Evolutionary conservation across 2,797 vertebrate species (phyloP), one percentile per base, ranked within the genome.

Genomic region (Morus bassanus): DNA sequence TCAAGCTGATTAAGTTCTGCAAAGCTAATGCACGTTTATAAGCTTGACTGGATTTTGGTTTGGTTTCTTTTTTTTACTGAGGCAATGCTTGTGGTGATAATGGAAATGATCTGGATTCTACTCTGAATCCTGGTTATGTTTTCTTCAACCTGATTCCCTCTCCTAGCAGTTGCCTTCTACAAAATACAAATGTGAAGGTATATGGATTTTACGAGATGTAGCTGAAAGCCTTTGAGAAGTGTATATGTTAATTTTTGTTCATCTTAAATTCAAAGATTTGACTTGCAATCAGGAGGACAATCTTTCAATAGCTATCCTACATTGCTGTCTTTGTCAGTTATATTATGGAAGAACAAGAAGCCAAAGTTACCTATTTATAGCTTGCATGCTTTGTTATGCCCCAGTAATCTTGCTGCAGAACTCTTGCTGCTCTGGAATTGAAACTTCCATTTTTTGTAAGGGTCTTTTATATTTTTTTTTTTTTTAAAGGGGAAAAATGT

Each of bases 281-380:
- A 75, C 9, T 53, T 0, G 0, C 0, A 1, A 54, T 78, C 37
- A 87, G 33, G 39, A 63, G 25, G 30, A 24, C 24, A 61, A 5
- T 72, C 46, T 69, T 68, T 59, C 21, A 68, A 28, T 45, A 69
- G 46, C 43, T 76, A 3, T 65, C 15, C 13, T 65, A 17, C 10
- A 1, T 69, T 85, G 35, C 75, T 61, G 9, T 53, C n/a, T 79
- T 74, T 82, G 59, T 78, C 31, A 46, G 2, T 59, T 80, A 27
- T 9, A 18, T 3, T n/a, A 30, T 57, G 41, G 61, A 90, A 59
- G 33, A 78, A 35, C 9, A 87, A 59, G 41, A 74, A 59, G 14
- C 9, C 30, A 14, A 14, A 46, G 16, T 74, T 69, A 67, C 30
- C 15, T 57, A 1, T 76, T 39, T 68, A 25, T 37, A n/a, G 11